A percentile compares a stretch with the other conserved stretches of the same genome.
phyloP scores from a whole-genome alignment of 2,888 invertebrate species.

The Cylindroiulus punctatus region DNA sequence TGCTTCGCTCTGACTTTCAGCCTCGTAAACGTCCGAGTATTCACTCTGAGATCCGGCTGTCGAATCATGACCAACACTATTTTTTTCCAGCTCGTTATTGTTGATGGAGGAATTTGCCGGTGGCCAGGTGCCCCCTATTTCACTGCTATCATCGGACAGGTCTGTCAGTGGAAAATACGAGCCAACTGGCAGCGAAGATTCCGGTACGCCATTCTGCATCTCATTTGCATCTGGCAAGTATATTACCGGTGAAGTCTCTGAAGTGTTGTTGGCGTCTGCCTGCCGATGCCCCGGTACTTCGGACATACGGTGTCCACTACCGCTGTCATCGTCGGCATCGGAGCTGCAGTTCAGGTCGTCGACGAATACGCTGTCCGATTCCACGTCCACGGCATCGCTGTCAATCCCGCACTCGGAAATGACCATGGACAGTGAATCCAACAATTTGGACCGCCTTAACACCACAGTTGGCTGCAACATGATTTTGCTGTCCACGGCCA shows the following conservation, averaged over 20 bases:
- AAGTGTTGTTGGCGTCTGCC: not conserved
- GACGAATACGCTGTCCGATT: not conserved
- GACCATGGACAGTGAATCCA: not conserved
- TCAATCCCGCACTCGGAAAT: constrained; percentile 9
- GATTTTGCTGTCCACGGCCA: not conserved
- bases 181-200: not conserved
- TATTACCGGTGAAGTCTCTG: not conserved
- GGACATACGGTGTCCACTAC: not conserved
- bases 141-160: not conserved
- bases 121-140: not conserved
- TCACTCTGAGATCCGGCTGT: not conserved
- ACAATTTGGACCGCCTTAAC: not conserved
- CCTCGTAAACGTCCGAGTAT: not conserved
- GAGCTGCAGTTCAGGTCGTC: not conserved
- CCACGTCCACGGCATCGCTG: not conserved
- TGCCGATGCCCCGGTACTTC: not conserved
- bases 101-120: not conserved
- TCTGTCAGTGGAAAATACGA: not conserved
- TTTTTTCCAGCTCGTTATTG: not conserved
- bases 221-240: not conserved
- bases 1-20: not conserved
- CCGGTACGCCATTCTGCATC: not conserved
- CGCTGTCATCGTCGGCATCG: not conserved
- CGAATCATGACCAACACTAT: not conserved
- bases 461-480: not conserved